These are phyloP conservation scores for Tigriopus californicus DNA, from an alignment of 2,888 invertebrate genomes.

Conservation along the genomic window DNA sequence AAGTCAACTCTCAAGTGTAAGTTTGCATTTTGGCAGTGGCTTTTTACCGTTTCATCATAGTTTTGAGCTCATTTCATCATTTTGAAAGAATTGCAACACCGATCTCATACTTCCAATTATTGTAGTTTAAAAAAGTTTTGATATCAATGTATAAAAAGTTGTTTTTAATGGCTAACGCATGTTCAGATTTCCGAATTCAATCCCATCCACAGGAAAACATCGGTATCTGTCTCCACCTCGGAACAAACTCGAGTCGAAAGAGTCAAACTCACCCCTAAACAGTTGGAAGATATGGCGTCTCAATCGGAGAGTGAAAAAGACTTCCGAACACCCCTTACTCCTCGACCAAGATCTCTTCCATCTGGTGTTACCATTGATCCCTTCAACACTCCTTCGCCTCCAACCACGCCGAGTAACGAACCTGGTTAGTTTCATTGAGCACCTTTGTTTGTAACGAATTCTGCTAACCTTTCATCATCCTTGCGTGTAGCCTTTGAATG, in stretches of 20 bases:
- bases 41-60: too few species aligned
- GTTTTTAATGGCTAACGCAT: too few species aligned
- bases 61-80: too few species aligned
- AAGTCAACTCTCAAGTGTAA: neutral
- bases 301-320: neutral
- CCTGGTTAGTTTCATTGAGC: conserved; percentile 5
- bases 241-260: neutral
- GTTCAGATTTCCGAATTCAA: too few species aligned
- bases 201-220: neutral
- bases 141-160: too few species aligned
- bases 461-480: too few species aligned
- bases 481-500: conserved; percentile 66
- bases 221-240: conserved; percentile 9
- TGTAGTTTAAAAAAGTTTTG: too few species aligned
- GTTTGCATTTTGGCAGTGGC: neutral
- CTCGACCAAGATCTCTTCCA: neutral
- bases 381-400: conserved; percentile 50
- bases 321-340: neutral
- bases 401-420: conserved; percentile 47
- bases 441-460: too few species aligned
- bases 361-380: conserved; percentile 20
- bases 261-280: neutral
- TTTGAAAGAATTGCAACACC: too few species aligned
- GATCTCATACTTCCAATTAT: too few species aligned
- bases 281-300: neutral